Evolutionary conservation across 2,888 invertebrate species (phyloP), one percentile per base, ranked within the genome.

Genomic region (Andrena minutula): DNA sequence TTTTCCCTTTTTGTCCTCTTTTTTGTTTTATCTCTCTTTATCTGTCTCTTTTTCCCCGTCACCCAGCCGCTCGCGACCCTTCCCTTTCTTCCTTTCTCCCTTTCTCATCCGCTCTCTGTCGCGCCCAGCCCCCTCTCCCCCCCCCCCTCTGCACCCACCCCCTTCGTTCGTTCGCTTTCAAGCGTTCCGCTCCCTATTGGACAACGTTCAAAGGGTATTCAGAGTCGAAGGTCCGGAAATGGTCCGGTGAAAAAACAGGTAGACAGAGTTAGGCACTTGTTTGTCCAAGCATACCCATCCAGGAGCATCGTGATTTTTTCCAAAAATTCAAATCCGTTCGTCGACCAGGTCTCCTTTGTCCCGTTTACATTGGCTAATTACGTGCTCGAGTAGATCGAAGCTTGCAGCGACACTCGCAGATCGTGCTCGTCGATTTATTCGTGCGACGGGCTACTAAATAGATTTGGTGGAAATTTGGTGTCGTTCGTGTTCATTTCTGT

Each of bases 161-260:
- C 63, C 32, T 30, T 66, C 75, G 79, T 72, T 78, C 81, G 82
- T 66, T 80, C 82, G 78, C 82, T 86, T 86, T 81, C 82, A 75
- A 84, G 68, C 85, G 65, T 64, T 77, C 72, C 63, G n/a, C 49
- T 73, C 73, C 84, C 87, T 82, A 84, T 87, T 84, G 79, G 86
- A 83, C 87, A 75, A 64, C 84, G 84, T 76, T 88, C 88, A 88
- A 88, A 88, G 88, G 88, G 86, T 87, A 88, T 88, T 88, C 87
- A 84, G 81, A 84, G 69, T 79, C 87, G 84, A 86, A 88, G 87
- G 81, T 87, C 85, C 85, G 88, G 88, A 88, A 88, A 86, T 83
- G 83, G 84, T 88, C 79, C 69, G 64, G 72, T 58, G 69, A 74
- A 85, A 85, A 72, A 81, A 75, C 68, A 80, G 79, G 75, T 84